phyloP scores from a whole-genome alignment of 2,113 vertebrate genomes.

The Origma solitaria region DNA sequence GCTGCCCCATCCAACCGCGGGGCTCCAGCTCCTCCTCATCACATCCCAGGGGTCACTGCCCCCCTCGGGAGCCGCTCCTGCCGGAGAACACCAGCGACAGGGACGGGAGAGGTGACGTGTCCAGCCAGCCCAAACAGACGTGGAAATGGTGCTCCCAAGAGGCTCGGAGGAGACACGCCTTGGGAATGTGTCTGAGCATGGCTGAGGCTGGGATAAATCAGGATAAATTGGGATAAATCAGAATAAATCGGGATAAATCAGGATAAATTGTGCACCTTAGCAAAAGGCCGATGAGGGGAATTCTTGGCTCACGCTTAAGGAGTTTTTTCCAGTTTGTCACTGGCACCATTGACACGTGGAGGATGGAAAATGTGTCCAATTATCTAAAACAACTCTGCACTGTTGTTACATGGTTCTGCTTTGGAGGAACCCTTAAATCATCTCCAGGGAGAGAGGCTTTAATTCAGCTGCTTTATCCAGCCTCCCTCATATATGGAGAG shows the following conservation, averaged over 20 bases:
- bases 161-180: neutral
- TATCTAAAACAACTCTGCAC: neutral
- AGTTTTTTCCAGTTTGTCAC: neutral
- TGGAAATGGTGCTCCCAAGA: constrained; percentile 52
- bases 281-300: neutral
- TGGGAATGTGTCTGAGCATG: neutral
- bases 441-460: neutral
- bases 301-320: neutral
- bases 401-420: neutral
- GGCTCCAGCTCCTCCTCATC: neutral
- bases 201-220: neutral
- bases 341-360: neutral
- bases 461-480: neutral
- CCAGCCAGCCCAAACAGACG: neutral
- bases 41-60: neutral
- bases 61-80: neutral
- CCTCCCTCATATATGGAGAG: neutral
- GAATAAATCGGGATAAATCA: neutral
- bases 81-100: neutral
- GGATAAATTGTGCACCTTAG: neutral
- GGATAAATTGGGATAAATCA: neutral
- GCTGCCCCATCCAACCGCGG: neutral
- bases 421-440: neutral
- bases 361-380: neutral
- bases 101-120: neutral